Conservation (phyloP, 2,797 vertebrate genomes). For the Poecilia wingei region DNA sequence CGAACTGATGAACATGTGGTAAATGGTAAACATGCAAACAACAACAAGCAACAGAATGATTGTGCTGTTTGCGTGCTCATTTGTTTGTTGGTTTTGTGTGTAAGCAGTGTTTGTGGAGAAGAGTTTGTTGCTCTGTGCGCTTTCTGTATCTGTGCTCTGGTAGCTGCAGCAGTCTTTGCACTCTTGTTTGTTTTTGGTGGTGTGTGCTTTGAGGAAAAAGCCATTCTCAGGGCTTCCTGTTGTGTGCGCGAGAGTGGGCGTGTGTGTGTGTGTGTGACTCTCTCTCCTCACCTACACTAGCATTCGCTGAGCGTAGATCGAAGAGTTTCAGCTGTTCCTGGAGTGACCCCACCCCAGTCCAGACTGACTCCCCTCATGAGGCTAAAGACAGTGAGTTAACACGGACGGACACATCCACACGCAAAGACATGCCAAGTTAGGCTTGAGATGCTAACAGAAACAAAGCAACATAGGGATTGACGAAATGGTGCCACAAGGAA, state of each 20-base stretch:
- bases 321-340: constrained; percentile 99
- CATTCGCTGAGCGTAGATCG: constrained; percentile 96
- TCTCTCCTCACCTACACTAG: constrained; percentile 83
- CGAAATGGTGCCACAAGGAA: neutral
- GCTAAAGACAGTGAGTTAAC: constrained; percentile 95
- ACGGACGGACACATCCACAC: constrained; percentile 35
- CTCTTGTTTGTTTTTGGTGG: constrained; percentile 37
- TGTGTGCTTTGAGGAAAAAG: constrained; percentile 29
- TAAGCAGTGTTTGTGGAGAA: constrained; percentile 30
- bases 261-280: constrained; percentile 67
- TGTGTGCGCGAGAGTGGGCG: constrained; percentile 49
- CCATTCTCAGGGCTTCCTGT: constrained; percentile 30
- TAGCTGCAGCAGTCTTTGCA: constrained; percentile 43
- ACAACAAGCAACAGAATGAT: constrained; percentile 1
- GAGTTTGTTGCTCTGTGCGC: constrained; percentile 24
- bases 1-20: neutral
- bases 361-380: constrained; percentile 92
- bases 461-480: neutral
- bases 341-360: constrained; percentile 98
- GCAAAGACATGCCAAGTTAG: constrained; percentile 16
- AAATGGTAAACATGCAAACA: neutral
- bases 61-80: constrained; percentile 25
- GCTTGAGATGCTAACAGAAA: neutral
- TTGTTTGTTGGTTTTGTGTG: constrained; percentile 25
- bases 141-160: constrained; percentile 36